A percentile compares a stretch with the other conserved stretches of the same genome.
These are phyloP conservation scores for Drosophila pegasa DNA, from an alignment of 2,888 invertebrate genomes.

Conservation along the genomic window DNA sequence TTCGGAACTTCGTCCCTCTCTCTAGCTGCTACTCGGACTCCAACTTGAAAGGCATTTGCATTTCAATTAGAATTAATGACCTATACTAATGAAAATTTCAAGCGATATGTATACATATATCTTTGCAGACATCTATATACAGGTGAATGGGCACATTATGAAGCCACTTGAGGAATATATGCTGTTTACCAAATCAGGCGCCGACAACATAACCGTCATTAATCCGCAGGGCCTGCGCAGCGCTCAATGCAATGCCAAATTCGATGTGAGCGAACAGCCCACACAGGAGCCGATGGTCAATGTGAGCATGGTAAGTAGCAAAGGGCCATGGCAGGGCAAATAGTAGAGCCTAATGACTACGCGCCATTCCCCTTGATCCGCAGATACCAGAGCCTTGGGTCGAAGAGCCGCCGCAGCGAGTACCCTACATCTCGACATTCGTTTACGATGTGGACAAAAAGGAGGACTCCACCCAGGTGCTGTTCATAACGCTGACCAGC, in stretches of 20 bases:
- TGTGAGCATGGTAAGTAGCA: constrained; percentile 86
- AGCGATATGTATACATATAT: background rate
- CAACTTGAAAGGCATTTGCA: constrained; percentile 59
- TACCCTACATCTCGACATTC: constrained; percentile 90
- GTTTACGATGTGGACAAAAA: constrained; percentile 89
- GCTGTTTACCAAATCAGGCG: constrained; percentile 93
- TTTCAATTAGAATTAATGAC: constrained; percentile 81
- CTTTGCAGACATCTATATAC: constrained; percentile 91
- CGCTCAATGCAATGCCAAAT: constrained; percentile 93
- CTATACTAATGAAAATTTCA: constrained; percentile 76
- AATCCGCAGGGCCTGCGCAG: constrained; percentile 94
- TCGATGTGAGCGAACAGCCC: constrained; percentile 88
- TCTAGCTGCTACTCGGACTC: background rate
- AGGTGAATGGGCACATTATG: constrained; percentile 92
- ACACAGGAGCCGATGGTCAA: constrained; percentile 87
- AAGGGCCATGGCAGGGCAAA: background rate
- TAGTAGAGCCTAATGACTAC: constrained; percentile 50
- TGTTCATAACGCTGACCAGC: constrained; percentile 91
- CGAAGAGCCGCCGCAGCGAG: constrained; percentile 92
- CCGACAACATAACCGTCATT: constrained; percentile 94
- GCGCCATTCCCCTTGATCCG: constrained; percentile 28
- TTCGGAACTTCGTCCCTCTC: background rate
- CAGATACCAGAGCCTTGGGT: constrained; percentile 87
- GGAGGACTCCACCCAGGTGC: constrained; percentile 92
- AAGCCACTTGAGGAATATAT: constrained; percentile 96